Evolutionary conservation across 2,113 vertebrate species (phyloP), one percentile per base, ranked within the genome.

Genomic region (Gymnocephalus cernua): DNA sequence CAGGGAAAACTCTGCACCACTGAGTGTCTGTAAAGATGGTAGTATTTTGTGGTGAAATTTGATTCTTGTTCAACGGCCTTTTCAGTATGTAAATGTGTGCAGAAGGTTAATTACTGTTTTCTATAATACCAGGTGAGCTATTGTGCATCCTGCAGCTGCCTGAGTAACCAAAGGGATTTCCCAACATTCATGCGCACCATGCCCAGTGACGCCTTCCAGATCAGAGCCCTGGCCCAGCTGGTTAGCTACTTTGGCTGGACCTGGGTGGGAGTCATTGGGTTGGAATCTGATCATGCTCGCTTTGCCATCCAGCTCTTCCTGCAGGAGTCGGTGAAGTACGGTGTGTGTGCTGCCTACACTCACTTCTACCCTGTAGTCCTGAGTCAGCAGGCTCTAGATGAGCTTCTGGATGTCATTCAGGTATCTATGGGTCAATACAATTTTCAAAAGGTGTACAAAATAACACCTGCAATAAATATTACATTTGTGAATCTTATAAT

Each of bases 181-280:
- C 93, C 94, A 12, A 84, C 90, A 29, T 95, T 95, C 77, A 95
- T 95, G 93, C 90, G 95, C 41, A 95, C 94, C 6, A 94, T 95
- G 91, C 93, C 95, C 1, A 95, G 94, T 75, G 95, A 95, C 21
- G 56, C 89, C 68, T 95, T 95, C 79, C 95, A 95, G 82, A 87
- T 94, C 47, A 93, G 85, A 66, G 95, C 94, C 45, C 63, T 95
- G 53, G 91, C 84, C 38, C 91, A 73, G 19, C 83, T 95, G 41
- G 80, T 95, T 4, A 84, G 80, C 58, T 91, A 94, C 47, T 95
- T 95, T 56, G 80, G 88, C 59, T 95, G 95, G 94, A 94, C 88
- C n/a, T 95, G 94, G 94, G 92, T 95, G 11, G 94, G 95, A 15
- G 84, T 95, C 29, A 94, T 94, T 12, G 94, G 95, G 0, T 80